Base-by-base conservation (phyloP, 2,888 invertebrate genomes). In the Drosophila fulvimacula region DNA sequence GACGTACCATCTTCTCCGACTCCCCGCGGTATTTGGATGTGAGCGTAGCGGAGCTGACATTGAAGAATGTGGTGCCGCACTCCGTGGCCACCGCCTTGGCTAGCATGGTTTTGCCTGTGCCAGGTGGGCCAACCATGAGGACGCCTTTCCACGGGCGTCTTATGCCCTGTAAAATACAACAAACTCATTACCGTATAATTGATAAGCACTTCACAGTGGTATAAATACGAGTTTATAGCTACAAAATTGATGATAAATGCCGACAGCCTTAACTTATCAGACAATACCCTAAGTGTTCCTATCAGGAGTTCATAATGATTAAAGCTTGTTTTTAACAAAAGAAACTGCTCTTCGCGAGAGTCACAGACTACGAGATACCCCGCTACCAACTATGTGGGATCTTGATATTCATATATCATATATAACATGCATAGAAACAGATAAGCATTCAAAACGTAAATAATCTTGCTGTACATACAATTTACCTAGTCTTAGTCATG, bases 11-110 rank as follows among this genome's bases (percentile, higher is more conserved):
- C 93, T 99, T 99, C 93, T 99, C 99, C 0, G 98, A 98, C 93
- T 99, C 99, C n/a, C 99, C 99, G 61, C 98, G 94, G 93, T 98
- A 99, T 93, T 99, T 99, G 21, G 98, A 98, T n/a, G 98, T 98
- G 70, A 99, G 94, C 0, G 98, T 98, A 1, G 98, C 98, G 0
- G 98, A 98, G 15, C 98, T 98, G 2, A 99, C 98, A 93, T 98
- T 97, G 92, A 99, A 98, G 93, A 98, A 99, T 0, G 99, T 99
- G 55, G 99, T 98, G 32, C 97, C 97, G 93, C 99, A 99, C 94
- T 99, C 99, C 0, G 98, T 99, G 65, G 99, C 99, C 9, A 99
- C 99, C 2, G 99, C 99, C 93, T 99, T 98, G 6, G 98, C 98
- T 52, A 99, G 93, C 96, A 99, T 97, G 0, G 98, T 99, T 94